These are phyloP conservation scores for Crematogaster levior DNA, from an alignment of 2,888 invertebrate genomes.

Conservation along the genomic window DNA sequence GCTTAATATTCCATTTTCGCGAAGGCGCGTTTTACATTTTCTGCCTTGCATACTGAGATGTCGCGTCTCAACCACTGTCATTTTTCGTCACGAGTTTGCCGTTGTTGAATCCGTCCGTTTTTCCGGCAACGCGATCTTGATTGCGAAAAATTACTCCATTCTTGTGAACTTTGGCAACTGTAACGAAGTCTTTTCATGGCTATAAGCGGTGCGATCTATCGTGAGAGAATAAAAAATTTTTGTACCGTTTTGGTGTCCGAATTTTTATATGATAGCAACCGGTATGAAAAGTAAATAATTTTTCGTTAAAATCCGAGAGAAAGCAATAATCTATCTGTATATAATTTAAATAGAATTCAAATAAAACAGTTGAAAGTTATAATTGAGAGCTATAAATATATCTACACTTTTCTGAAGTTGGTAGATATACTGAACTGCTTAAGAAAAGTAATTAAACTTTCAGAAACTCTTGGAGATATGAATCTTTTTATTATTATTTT, in stretches of 20 bases:
- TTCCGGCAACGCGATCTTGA: slow-evolving; percentile 40
- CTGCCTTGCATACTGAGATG: neutral
- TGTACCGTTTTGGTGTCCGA: neutral
- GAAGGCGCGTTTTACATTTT: slow-evolving; percentile 52
- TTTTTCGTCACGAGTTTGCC: neutral
- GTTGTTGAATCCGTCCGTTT: slow-evolving; percentile 17
- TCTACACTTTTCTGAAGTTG: neutral
- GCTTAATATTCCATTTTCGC: slow-evolving; percentile 62
- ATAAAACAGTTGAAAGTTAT: slow-evolving; percentile 3
- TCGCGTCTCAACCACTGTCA: neutral
- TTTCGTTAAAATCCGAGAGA: neutral
- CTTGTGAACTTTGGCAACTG: slow-evolving; percentile 30
- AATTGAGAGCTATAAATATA: slow-evolving; percentile 13
- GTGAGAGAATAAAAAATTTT: neutral
- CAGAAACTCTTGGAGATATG: neutral
- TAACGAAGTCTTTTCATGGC: slow-evolving; percentile 21
- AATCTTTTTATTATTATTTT: neutral
- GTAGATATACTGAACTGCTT: neutral
- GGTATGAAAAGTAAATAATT: neutral
- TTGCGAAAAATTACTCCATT: slow-evolving; percentile 47
- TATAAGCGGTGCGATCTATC: neutral
- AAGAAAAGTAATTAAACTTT: slow-evolving; percentile 6
- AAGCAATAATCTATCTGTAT: neutral
- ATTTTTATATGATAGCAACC: too few species aligned
- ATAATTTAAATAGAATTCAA: slow-evolving; percentile 13